Evolutionary conservation across 2,113 vertebrate species (phyloP).

Genomic region (Crotalus tigris): DNA sequence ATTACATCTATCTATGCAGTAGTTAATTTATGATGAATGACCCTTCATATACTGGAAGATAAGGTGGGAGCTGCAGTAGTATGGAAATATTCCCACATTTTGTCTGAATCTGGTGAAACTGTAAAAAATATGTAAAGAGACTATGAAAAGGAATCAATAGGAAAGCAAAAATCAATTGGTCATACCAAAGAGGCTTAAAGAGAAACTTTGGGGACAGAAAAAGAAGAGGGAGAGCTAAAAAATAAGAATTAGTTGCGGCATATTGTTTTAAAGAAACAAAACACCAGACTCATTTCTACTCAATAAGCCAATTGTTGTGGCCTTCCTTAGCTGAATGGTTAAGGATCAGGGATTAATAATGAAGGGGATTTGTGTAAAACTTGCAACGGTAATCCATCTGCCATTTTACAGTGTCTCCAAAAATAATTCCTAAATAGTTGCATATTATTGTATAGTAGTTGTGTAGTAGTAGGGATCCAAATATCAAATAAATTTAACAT

Average conservation of each 20-base stretch:
- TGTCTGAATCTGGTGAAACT: background rate
- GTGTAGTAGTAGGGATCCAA: too few species aligned
- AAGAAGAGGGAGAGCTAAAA: background rate
- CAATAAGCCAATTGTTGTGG: background rate
- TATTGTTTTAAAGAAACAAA: conserved; percentile 6
- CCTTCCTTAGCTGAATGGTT: background rate
- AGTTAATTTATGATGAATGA: background rate
- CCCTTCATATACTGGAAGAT: background rate
- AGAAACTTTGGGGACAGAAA: background rate
- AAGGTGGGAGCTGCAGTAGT: background rate
- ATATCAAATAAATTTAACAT: too few species aligned
- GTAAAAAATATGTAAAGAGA: background rate
- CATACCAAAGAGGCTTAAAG: background rate
- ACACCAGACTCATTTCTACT: conserved; percentile 2
- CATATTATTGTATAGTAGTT: background rate
- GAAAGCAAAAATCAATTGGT: conserved; percentile 10
- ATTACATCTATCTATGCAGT: background rate
- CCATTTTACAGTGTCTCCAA: background rate
- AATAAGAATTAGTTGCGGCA: conserved; percentile 2
- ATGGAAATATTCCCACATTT: background rate
- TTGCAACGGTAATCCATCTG: background rate
- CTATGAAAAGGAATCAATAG: conserved; percentile 5
- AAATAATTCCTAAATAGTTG: background rate
- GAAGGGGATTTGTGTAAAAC: background rate
- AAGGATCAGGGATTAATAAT: background rate